Conservation (phyloP, 2,888 invertebrate genomes). For the Campaea margaritaria region DNA sequence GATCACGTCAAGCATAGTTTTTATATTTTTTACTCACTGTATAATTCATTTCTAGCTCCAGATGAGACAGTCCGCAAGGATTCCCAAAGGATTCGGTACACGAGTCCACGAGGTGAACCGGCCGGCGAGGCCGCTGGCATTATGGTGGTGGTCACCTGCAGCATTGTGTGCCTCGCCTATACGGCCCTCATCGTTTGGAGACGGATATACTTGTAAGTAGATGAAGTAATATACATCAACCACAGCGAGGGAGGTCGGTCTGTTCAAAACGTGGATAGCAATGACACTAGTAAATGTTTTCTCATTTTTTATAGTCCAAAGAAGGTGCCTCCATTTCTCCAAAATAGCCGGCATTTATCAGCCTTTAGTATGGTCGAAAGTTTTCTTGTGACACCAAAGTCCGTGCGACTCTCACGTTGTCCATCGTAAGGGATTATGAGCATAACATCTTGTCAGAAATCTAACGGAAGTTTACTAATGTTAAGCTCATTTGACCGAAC, state of each 20-base stretch:
- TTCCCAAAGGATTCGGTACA: slow-evolving; percentile 52
- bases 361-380: background rate
- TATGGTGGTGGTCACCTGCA: slow-evolving; percentile 75
- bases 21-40: no score
- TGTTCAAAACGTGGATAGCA: no score
- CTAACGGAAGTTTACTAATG: slow-evolving; percentile 25
- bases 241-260: background rate
- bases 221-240: background rate
- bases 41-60: slow-evolving; percentile 46
- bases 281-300: no score
- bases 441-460: slow-evolving; percentile 19
- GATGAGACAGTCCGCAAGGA: slow-evolving; percentile 64
- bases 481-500: slow-evolving; percentile 26
- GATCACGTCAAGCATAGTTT: no score
- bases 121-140: slow-evolving; percentile 73
- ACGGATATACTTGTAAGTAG: slow-evolving; percentile 77
- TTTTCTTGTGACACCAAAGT: background rate
- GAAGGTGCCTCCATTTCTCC: no score
- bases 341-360: background rate
- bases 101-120: slow-evolving; percentile 58
- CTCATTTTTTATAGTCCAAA: no score
- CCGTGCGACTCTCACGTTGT: slow-evolving; percentile 22
- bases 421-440: slow-evolving; percentile 25
- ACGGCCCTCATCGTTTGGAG: slow-evolving; percentile 75
- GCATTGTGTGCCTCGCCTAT: slow-evolving; percentile 73